Percentiles rank a stretch among this genome's conserved stretches.
Evolutionary conservation across 1,140 invertebrate species (phyloP).

Genomic region (Drosophila gunungcola): DNA sequence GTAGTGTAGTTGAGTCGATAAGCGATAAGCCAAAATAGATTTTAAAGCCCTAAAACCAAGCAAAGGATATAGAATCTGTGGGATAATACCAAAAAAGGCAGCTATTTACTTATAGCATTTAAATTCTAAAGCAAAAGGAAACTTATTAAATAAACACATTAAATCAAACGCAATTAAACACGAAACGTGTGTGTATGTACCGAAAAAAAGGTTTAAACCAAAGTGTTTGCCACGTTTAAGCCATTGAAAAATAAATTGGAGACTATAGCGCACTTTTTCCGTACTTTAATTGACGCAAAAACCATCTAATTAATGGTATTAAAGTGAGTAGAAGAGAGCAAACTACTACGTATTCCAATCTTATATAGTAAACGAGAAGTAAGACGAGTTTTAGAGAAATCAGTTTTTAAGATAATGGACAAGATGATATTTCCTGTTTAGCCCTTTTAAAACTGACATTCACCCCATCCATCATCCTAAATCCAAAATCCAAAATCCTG

Average conservation of each 20-base stretch:
- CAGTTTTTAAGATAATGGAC: conserved; percentile 61
- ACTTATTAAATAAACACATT: conserved; percentile 22
- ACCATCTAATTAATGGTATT: conserved; percentile 14
- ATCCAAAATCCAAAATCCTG: conserved; percentile 26
- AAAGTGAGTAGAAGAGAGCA: neutral
- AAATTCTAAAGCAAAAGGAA: conserved; percentile 44
- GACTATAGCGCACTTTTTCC: conserved; percentile 58
- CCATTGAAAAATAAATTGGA: conserved; percentile 42
- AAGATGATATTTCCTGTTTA: conserved; percentile 25
- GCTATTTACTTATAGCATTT: conserved; percentile 75
- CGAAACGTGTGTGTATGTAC: conserved; percentile 36
- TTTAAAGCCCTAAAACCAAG: conserved; percentile 45
- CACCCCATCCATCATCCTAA: conserved; percentile 1
- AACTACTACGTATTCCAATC: conserved; percentile 20
- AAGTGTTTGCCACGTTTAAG: conserved; percentile 58
- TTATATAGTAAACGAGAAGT: conserved; percentile 54
- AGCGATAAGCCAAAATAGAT: conserved; percentile 76
- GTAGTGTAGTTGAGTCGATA: conserved; percentile 60
- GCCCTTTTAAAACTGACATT: conserved; percentile 21
- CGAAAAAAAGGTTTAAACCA: conserved; percentile 8
- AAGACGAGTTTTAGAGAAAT: conserved; percentile 68
- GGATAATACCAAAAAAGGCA: conserved; percentile 51
- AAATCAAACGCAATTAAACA: conserved; percentile 44
- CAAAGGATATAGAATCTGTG: neutral
- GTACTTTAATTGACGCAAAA: conserved; percentile 56